Conservation (phyloP, 2,888 invertebrate species). For the Beris morrisii region DNA sequence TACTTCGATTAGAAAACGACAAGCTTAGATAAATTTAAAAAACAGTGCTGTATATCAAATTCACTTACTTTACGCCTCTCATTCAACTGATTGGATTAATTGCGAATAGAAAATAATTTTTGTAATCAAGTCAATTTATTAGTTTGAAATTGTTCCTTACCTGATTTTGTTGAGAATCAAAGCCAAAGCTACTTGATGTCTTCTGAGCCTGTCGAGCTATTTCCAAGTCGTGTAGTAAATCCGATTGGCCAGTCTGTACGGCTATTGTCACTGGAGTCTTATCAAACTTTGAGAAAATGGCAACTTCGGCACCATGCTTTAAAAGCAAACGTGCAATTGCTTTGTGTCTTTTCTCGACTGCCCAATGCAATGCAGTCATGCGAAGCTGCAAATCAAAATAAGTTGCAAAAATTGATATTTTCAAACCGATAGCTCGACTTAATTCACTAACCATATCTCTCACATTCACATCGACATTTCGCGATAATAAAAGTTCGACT, state of each 20-base stretch:
- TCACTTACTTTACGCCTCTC: constrained; percentile 50
- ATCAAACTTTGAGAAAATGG: constrained; percentile 70
- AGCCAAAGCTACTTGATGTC: constrained; percentile 26
- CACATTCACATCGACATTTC: constrained; percentile 73
- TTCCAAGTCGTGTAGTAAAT: constrained; percentile 63
- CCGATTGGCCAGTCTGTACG: constrained; percentile 64
- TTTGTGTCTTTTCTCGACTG: constrained; percentile 78
- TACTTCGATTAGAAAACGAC: constrained; percentile 13
- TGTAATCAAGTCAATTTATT: constrained; percentile 34
- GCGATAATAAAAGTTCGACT: constrained; percentile 67
- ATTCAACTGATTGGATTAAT: constrained; percentile 43
- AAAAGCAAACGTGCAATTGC: constrained; percentile 70
- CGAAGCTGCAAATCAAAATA: constrained; percentile 61
- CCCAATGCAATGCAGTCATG: constrained; percentile 96
- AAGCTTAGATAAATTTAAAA: constrained; percentile 8
- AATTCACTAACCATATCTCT: constrained; percentile 69
- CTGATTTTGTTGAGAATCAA: constrained; percentile 7
- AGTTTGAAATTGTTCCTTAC: constrained; percentile 19
- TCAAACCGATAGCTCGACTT: background rate
- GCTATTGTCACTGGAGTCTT: constrained; percentile 71
- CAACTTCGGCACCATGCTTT: constrained; percentile 72
- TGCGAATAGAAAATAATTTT: constrained; percentile 34
- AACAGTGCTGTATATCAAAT: background rate
- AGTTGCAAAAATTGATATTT: background rate
- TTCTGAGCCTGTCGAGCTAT: constrained; percentile 51